phyloP scores from a whole-genome alignment of 2,888 invertebrate species.

The Ischnus inquisitorius region DNA sequence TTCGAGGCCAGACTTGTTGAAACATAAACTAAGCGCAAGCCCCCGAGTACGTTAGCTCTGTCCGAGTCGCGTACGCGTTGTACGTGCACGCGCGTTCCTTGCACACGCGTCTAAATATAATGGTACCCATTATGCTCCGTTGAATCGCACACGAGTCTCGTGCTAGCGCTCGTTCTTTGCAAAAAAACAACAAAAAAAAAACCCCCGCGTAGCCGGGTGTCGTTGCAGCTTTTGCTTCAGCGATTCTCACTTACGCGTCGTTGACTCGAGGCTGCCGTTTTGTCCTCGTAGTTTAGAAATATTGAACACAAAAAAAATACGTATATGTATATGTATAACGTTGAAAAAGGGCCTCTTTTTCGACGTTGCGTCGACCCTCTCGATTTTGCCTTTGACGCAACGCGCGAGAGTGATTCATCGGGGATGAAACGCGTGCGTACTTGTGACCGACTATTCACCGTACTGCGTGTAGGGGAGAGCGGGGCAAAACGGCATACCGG shows the following conservation, averaged over 20 bases:
- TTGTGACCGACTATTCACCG: neutral
- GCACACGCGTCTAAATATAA: slow-evolving; percentile 64
- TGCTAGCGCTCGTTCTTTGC: slow-evolving; percentile 57
- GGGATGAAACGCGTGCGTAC: neutral
- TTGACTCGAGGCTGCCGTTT: slow-evolving; percentile 47
- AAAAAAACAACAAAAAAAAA: slow-evolving; percentile 26
- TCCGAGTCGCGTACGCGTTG: slow-evolving; percentile 11
- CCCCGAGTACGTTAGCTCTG: slow-evolving; percentile 33
- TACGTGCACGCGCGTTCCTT: slow-evolving; percentile 2
- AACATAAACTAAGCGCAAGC: slow-evolving; percentile 47
- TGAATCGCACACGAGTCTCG: slow-evolving; percentile 57
- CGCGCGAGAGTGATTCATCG: slow-evolving; percentile 47
- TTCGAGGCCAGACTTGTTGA: slow-evolving; percentile 9
- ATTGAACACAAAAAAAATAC: slow-evolving; percentile 24
- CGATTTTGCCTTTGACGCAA: slow-evolving; percentile 23
- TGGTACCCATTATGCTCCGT: slow-evolving; percentile 63
- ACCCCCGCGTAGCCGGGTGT: slow-evolving; percentile 40
- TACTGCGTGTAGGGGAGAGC: neutral
- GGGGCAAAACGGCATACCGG: too few species aligned
- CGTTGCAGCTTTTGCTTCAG: slow-evolving; percentile 40
- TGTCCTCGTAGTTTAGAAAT: slow-evolving; percentile 18
- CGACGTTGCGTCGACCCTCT: slow-evolving; percentile 27
- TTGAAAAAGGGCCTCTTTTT: slow-evolving; percentile 2
- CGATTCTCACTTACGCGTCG: slow-evolving; percentile 63
- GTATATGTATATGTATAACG: neutral